Conservation (phyloP, 2,888 invertebrate species). For the Amiota communis region DNA sequence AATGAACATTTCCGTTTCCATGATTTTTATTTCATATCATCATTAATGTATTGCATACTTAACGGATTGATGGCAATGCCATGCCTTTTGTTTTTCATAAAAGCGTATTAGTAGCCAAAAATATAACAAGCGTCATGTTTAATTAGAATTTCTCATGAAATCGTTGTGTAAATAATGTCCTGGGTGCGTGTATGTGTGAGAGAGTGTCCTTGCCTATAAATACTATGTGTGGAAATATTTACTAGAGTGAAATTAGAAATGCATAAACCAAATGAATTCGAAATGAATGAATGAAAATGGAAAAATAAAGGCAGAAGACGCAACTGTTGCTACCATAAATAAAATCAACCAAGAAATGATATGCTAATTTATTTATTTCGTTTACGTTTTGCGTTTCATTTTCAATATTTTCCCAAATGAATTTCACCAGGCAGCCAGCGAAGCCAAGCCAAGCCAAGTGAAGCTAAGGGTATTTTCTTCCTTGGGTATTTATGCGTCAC, state of each 20-base stretch:
- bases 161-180: slow-evolving; percentile 13
- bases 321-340: slow-evolving; percentile 14
- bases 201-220: too few species aligned
- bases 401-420: not conserved
- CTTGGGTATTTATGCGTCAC: slow-evolving; percentile 7
- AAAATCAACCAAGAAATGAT: not conserved
- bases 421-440: too few species aligned
- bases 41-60: too few species aligned
- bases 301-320: not conserved
- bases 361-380: not conserved
- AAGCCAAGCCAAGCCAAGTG: too few species aligned
- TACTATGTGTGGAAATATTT: slow-evolving; percentile 4
- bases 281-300: too few species aligned
- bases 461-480: too few species aligned
- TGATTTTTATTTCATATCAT: too few species aligned
- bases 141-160: slow-evolving; percentile 29
- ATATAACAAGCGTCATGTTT: slow-evolving; percentile 2
- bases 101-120: not conserved
- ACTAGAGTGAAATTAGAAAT: slow-evolving; percentile 8
- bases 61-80: too few species aligned
- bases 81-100: too few species aligned
- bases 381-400: not conserved
- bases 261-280: slow-evolving; percentile 25
- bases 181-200: too few species aligned
- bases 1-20: too few species aligned